A percentile compares a stretch with the other conserved stretches of the same genome.
Evolutionary conservation across 2,888 invertebrate species (phyloP).

Genomic region (Temnothorax unifasciatus): DNA sequence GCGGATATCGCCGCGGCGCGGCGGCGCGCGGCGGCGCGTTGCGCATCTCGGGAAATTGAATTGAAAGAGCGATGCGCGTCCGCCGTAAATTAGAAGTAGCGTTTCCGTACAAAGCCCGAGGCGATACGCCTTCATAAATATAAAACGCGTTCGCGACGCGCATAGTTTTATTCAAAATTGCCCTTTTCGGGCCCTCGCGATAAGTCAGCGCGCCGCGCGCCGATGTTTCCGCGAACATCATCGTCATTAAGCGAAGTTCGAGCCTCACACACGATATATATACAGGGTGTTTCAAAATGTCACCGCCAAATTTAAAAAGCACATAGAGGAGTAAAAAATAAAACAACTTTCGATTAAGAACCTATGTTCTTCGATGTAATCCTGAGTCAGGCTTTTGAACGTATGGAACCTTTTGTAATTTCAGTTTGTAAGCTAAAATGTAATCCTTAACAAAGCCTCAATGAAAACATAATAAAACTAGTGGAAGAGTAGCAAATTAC

Average conservation of each 20-base stretch:
- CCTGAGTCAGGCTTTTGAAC: too few species aligned
- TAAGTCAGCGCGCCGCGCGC: neutral
- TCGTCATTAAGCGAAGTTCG: conserved; percentile 37
- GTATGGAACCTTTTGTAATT: too few species aligned
- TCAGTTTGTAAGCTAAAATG: too few species aligned
- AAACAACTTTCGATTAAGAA: too few species aligned
- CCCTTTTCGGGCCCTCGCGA: conserved; percentile 24
- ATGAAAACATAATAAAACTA: too few species aligned
- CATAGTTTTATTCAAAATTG: conserved; percentile 40
- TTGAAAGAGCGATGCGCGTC: conserved; percentile 40
- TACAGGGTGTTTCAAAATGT: neutral
- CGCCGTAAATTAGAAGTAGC: conserved; percentile 51
- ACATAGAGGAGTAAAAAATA: too few species aligned
- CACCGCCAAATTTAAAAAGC: too few species aligned
- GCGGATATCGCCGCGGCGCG: conserved; percentile 25
- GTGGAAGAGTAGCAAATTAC: too few species aligned
- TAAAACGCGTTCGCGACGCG: conserved; percentile 7
- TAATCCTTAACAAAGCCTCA: too few species aligned
- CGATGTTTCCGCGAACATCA: conserved; percentile 36
- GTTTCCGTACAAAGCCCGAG: conserved; percentile 43
- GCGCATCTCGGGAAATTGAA: conserved; percentile 43
- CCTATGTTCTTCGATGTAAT: too few species aligned
- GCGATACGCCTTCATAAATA: conserved; percentile 45
- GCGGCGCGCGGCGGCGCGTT: neutral
- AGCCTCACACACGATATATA: neutral